Conservation (phyloP, 1,140 invertebrate genomes). For the Augochlora pura region DNA sequence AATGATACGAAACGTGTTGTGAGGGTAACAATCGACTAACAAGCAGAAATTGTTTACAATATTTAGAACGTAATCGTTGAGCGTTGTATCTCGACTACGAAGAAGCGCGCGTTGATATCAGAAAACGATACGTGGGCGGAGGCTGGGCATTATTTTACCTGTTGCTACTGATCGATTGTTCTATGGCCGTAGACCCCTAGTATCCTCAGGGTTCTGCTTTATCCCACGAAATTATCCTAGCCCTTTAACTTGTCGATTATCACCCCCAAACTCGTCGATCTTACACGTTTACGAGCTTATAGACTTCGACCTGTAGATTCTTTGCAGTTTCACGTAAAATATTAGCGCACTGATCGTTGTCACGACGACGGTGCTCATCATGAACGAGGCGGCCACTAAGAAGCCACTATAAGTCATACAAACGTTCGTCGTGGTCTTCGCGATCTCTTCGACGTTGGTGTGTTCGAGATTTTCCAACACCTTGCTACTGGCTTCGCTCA, state of each 20-base stretch:
- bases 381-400: conserved; percentile 70
- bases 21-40: not conserved
- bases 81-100: too few species aligned
- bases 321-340: conserved; percentile 74
- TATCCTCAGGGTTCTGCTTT: too few species aligned
- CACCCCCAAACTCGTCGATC: not conserved
- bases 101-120: too few species aligned
- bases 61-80: too few species aligned
- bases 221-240: too few species aligned
- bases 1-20: not conserved
- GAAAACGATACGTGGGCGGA: too few species aligned
- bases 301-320: conserved; percentile 63
- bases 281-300: conserved; percentile 51
- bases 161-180: not conserved
- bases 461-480: conserved; percentile 68
- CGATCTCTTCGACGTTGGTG: conserved; percentile 58
- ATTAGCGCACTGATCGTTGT: conserved; percentile 70
- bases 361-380: conserved; percentile 69
- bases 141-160: too few species aligned
- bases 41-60: too few species aligned
- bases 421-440: conserved; percentile 58
- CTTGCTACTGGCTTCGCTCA: conserved; percentile 73
- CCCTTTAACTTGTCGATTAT: not conserved
- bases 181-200: too few species aligned
- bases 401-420: conserved; percentile 75